A percentile compares a stretch with the other conserved stretches of the same genome.
phyloP scores from a whole-genome alignment of 2,888 invertebrate species.

The Coenonympha arcania region DNA sequence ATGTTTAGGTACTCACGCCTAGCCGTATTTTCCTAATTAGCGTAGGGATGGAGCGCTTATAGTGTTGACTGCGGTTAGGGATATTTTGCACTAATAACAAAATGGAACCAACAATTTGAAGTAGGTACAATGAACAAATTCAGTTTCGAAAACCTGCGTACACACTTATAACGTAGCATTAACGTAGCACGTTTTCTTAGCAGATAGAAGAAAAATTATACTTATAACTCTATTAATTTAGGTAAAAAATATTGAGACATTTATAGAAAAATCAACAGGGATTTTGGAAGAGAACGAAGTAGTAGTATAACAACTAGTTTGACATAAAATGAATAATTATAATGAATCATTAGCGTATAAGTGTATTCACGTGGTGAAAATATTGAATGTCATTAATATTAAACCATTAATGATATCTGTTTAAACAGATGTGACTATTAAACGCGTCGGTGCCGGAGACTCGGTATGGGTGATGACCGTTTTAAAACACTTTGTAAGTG shows the following conservation, averaged over 20 bases:
- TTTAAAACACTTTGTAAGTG: conserved; percentile 2
- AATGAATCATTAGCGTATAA: conserved; percentile 9
- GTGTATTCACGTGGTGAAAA: conserved; percentile 20
- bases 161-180: no score
- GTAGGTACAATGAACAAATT: no score
- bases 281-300: no score
- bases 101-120: neutral
- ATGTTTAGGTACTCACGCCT: conserved; percentile 31
- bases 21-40: conserved; percentile 31
- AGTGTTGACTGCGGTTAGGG: neutral
- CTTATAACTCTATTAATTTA: no score
- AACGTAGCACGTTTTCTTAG: no score
- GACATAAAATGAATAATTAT: neutral
- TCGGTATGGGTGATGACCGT: neutral
- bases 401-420: conserved; percentile 20
- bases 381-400: conserved; percentile 20
- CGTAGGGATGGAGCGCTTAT: conserved; percentile 14
- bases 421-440: conserved; percentile 28
- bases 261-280: no score
- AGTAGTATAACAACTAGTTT: no score
- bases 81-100: neutral
- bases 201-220: no score
- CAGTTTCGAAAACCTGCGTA: no score
- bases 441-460: conserved; percentile 1
- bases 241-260: no score